These are phyloP conservation scores for Drosophila lacertosa DNA, from an alignment of 1,140 invertebrate species.

Conservation along the genomic window DNA sequence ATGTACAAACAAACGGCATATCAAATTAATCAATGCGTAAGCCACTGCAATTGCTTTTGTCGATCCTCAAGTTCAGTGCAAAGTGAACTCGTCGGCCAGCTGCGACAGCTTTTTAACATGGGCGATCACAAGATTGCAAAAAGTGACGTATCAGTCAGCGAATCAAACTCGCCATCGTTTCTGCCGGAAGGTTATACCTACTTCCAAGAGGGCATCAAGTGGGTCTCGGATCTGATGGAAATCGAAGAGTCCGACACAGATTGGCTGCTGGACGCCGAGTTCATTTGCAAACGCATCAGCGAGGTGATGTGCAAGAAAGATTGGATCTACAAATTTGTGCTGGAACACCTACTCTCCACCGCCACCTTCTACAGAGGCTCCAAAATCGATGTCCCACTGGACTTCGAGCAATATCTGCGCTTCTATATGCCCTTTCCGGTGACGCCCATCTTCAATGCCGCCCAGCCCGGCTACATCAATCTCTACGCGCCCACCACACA, in stretches of 20 bases:
- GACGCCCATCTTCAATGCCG: constrained; percentile 53
- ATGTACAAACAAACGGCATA: constrained; percentile 10
- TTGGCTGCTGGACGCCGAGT: constrained; percentile 51
- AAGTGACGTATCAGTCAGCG: neutral
- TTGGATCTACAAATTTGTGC: constrained; percentile 47
- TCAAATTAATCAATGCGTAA: constrained; percentile 10
- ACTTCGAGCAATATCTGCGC: constrained; percentile 60
- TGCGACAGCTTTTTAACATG: constrained; percentile 24
- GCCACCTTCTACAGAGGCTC: constrained; percentile 59
- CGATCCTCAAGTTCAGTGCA: constrained; percentile 12
- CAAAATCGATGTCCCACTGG: constrained; percentile 53
- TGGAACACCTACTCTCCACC: constrained; percentile 44
- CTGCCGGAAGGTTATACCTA: constrained; percentile 41
- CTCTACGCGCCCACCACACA: constrained; percentile 38
- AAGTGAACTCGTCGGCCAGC: neutral
- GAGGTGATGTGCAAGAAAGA: constrained; percentile 59
- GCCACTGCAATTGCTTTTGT: neutral
- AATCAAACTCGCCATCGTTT: neutral
- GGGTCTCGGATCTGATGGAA: constrained; percentile 47
- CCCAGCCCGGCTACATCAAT: constrained; percentile 56
- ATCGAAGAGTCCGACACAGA: constrained; percentile 44
- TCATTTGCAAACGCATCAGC: constrained; percentile 35
- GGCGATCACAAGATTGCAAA: constrained; percentile 30
- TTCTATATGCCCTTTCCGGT: constrained; percentile 54
- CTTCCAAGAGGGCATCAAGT: constrained; percentile 57